These are phyloP conservation scores for Tuberolachnus salignus DNA, from an alignment of 2,888 invertebrate genomes.

Conservation along the genomic window DNA sequence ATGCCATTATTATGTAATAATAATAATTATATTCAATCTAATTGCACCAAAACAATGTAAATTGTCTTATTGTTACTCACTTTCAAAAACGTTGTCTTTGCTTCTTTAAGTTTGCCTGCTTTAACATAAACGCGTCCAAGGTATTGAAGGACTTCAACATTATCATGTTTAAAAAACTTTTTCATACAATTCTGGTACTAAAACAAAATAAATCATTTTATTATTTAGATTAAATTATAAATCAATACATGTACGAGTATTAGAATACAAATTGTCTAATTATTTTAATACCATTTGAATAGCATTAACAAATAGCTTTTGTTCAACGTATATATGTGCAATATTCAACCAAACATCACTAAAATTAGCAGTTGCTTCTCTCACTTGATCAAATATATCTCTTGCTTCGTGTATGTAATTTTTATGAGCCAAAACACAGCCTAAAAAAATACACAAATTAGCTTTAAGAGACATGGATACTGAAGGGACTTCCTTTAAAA, in stretches of 20 bases:
- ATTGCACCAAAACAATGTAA: no score
- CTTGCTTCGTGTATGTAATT: slow-evolving; percentile 91
- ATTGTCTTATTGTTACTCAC: slow-evolving; percentile 61
- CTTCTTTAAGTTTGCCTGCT: slow-evolving; percentile 86
- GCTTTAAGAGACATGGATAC: no score
- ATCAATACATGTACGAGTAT: neutral
- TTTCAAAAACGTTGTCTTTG: slow-evolving; percentile 83
- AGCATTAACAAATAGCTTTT: slow-evolving; percentile 95
- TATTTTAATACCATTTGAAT: slow-evolving; percentile 85
- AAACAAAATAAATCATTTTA: slow-evolving; percentile 60
- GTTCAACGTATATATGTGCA: slow-evolving; percentile 98
- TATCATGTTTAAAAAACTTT: slow-evolving; percentile 93
- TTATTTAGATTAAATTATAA: neutral
- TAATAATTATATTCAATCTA: no score
- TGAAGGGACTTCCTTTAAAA: no score
- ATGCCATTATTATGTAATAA: neutral
- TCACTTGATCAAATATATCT: slow-evolving; percentile 97
- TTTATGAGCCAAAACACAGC: slow-evolving; percentile 90
- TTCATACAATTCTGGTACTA: slow-evolving; percentile 98
- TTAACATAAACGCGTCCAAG: slow-evolving; percentile 91
- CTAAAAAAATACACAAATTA: slow-evolving; percentile 60
- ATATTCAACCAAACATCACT: slow-evolving; percentile 99
- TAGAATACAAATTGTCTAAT: no score
- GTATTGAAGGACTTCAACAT: slow-evolving; percentile 94
- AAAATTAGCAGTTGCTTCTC: slow-evolving; percentile 98